Percentiles rank a stretch among this genome's conserved stretches.
Conservation (phyloP, 2,888 invertebrate species). For the Polyommatus iphigenia region DNA sequence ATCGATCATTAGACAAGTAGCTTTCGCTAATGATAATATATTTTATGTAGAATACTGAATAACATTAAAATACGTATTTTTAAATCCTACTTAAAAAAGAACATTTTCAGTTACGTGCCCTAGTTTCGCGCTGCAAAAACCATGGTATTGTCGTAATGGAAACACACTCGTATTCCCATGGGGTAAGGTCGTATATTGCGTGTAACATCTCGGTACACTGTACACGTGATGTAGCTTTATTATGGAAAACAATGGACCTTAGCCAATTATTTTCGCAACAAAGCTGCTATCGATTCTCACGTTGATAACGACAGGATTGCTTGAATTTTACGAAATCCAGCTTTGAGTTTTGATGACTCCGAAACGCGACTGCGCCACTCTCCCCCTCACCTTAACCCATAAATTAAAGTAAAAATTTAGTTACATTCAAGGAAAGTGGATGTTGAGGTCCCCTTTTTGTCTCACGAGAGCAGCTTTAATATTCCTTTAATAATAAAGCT, state of each 20-base stretch:
- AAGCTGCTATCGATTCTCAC: conserved; percentile 15
- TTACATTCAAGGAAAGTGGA: neutral
- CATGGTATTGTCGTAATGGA: neutral
- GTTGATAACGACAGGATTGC: neutral
- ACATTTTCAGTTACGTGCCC: neutral
- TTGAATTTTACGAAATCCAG: neutral
- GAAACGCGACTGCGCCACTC: neutral
- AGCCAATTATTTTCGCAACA: conserved; percentile 30
- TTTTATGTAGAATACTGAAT: neutral
- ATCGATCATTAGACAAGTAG: neutral
- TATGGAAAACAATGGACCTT: conserved; percentile 34
- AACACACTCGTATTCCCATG: conserved; percentile 2
- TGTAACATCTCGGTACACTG: neutral
- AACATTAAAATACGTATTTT: neutral
- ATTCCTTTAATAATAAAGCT: too few relatives aligned
- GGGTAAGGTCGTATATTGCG: conserved; percentile 10
- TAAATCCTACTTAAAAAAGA: neutral
- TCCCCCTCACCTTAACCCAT: conserved; percentile 9
- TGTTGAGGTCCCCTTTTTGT: neutral
- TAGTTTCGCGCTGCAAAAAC: conserved; percentile 22
- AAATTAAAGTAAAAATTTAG: conserved; percentile 9
- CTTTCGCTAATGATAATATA: neutral
- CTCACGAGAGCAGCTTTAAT: neutral
- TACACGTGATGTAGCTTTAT: conserved; percentile 20
- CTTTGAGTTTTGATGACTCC: neutral